Evolutionary conservation across 2,888 invertebrate species (phyloP).

Genomic region (Caenorhabditis auriculariae): DNA sequence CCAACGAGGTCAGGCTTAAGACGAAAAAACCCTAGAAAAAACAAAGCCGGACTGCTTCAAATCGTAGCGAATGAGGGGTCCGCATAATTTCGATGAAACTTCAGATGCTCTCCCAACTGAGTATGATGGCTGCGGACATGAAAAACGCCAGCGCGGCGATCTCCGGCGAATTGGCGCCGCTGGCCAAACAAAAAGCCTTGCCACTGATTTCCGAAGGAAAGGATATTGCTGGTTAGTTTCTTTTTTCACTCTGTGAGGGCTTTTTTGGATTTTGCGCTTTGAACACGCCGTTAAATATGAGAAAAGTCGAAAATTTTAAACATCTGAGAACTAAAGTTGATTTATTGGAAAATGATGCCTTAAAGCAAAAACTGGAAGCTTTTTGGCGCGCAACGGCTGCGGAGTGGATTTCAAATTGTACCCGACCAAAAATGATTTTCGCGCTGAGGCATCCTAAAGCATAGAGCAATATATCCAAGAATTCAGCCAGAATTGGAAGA

Average conservation of each 20-base stretch:
- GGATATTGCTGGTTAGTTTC: conserved; percentile 36
- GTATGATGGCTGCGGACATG: conserved; percentile 56
- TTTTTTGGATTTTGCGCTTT: not conserved
- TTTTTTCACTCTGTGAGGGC: not conserved
- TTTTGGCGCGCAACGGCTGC: no score
- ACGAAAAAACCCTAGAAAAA: not conserved
- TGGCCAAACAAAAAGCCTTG: conserved; percentile 56
- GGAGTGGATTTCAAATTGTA: no score
- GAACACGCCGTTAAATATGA: not conserved
- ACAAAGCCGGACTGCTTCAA: not conserved
- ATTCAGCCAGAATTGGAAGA: no score
- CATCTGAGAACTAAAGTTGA: no score
- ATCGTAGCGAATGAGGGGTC: no score
- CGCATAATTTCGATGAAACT: no score
- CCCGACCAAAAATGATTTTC: no score
- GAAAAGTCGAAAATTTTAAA: no score
- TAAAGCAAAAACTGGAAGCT: no score
- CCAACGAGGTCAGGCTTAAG: conserved; percentile 15
- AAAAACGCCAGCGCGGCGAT: conserved; percentile 54
- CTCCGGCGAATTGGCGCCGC: conserved; percentile 57
- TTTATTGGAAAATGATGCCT: no score
- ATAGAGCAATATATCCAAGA: no score
- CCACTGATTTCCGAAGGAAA: conserved; percentile 51
- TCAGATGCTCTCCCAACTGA: conserved; percentile 52
- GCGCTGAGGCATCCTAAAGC: no score